These are phyloP conservation scores for Aphrophora alni DNA, from an alignment of 2,888 invertebrate species.

Conservation along the genomic window DNA sequence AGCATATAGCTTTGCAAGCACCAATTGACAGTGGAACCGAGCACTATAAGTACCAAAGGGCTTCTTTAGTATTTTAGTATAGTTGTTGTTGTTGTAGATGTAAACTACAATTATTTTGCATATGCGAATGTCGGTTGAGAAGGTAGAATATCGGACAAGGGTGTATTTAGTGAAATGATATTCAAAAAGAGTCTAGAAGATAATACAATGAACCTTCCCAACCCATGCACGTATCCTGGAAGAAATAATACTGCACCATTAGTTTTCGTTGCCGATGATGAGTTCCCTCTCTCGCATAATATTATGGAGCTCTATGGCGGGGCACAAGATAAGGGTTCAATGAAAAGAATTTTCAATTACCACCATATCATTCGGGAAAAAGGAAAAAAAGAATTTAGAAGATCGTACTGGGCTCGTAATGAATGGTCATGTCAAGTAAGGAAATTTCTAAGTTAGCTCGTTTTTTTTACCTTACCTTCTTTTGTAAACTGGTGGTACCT, in stretches of 20 bases:
- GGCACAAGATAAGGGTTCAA: neutral
- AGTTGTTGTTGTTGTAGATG: conserved; percentile 49
- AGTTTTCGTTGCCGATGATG: conserved; percentile 47
- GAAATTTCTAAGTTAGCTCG: too few species aligned
- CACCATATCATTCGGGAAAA: too few species aligned
- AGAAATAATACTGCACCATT: conserved; percentile 33
- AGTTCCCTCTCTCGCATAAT: conserved; percentile 41
- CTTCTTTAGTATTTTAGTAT: conserved; percentile 51
- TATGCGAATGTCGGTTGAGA: conserved; percentile 51
- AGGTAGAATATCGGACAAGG: conserved; percentile 50
- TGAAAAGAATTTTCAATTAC: neutral
- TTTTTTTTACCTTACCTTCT: too few species aligned
- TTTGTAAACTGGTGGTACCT: too few species aligned
- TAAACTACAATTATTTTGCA: conserved; percentile 51
- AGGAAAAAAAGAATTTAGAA: too few species aligned
- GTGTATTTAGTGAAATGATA: conserved; percentile 39
- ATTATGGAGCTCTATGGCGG: neutral
- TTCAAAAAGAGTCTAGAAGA: conserved; percentile 29
- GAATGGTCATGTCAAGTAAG: too few species aligned
- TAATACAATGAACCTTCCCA: conserved; percentile 19
- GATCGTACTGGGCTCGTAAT: too few species aligned
- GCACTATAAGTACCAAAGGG: conserved; percentile 50
- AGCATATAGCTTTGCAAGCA: conserved; percentile 48
- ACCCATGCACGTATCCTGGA: conserved; percentile 25
- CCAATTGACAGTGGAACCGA: conserved; percentile 49